Evolutionary conservation across 2,113 vertebrate species (phyloP).

Genomic region (Rallus limicola): DNA sequence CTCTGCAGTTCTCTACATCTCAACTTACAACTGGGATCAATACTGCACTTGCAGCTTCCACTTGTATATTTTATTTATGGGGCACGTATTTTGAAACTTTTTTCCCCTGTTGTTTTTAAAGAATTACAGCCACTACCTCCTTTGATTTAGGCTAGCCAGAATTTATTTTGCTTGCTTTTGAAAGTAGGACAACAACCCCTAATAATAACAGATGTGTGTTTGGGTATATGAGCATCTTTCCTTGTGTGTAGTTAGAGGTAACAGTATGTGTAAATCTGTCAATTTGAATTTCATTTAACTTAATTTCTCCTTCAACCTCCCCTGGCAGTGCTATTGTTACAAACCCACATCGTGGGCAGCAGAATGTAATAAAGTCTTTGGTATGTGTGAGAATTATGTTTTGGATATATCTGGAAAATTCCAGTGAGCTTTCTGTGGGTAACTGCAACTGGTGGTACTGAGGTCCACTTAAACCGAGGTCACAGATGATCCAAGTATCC

Average conservation of each 20-base stretch:
- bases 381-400: background rate
- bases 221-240: background rate
- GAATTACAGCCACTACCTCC: background rate
- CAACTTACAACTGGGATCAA: slow-evolving; percentile 60
- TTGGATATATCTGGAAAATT: background rate
- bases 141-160: background rate
- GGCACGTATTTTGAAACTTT: slow-evolving; percentile 20
- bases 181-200: background rate
- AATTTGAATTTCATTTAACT: background rate
- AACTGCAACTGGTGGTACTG: rapidly evolving
- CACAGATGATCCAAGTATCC: too few relatives aligned
- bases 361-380: background rate
- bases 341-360: background rate
- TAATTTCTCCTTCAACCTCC: background rate
- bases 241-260: background rate
- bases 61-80: slow-evolving; percentile 64
- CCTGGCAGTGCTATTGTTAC: background rate
- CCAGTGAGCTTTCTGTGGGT: background rate
- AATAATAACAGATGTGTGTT: rapidly evolving
- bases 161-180: background rate
- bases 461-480: background rate
- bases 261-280: background rate
- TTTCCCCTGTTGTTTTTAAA: background rate
- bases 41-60: slow-evolving; percentile 1
- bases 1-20: slow-evolving; percentile 48